Evolutionary conservation across 2,113 vertebrate genomes (phyloP), one percentile per base, ranked within the genome.

Genomic region (Elephas maximus): DNA sequence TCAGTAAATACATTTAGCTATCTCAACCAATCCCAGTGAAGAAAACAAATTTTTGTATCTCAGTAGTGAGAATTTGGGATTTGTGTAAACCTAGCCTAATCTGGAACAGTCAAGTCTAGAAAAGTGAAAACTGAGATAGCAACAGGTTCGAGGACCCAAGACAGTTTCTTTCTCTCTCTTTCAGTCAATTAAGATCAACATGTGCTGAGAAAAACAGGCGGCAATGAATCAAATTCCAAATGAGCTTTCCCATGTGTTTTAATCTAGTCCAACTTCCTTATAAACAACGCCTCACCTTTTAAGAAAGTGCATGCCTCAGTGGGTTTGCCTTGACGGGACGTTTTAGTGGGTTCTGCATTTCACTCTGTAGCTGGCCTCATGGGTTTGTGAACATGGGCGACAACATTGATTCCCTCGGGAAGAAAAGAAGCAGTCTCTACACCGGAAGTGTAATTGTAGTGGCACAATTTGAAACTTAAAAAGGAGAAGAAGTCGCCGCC

Each of bases 241-340:
- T 69, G 48, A 63, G 77, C 41, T 82, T 92, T 83, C 53, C 45
- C 51, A 90, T 85, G 62, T 97, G 96, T 96, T 96, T 97, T 92
- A 96, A 74, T 57, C 37, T 88, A 83, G 41, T 71, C 15, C 86
- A 89, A 95, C 33, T 77, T 96, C 69, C 83, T 84, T 53, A 37
- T 2, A 74, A 76, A 62, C 57, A 93, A 80, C 96, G 96, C 76
- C 48, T 77, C 96, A 83, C 96, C 95, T 97, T 98, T 97, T 95
- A 95, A 95, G 95, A 79, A 94, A 96, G 80, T 87, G 94, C 60
- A 84, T 62, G 83, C 63, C 85, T 94, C 78, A 0, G 69, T 87
- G 83, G 93, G 91, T 67, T 93, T 96, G 91, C n/a, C 79, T 60
- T 80, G 41, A 91, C 71, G 28, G 62, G 88, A 90, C 86, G 57